Evolutionary conservation across 2,888 invertebrate genomes (phyloP).

Genomic region (Leptopilina myrica): DNA sequence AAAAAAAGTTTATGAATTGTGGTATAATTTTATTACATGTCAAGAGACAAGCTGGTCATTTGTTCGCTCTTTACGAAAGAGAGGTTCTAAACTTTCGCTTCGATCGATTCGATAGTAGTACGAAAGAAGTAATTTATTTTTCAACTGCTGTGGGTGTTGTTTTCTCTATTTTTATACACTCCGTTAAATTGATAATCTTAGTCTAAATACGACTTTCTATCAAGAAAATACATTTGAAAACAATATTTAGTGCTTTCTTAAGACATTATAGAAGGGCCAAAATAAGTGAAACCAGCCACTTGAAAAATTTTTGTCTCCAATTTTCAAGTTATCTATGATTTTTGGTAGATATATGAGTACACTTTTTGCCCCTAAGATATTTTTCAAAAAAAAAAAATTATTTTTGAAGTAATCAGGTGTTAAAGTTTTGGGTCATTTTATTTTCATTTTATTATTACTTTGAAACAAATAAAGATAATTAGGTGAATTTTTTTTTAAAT

Average conservation of each 20-base stretch:
- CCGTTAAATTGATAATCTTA: slow-evolving; percentile 3
- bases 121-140: slow-evolving; percentile 17
- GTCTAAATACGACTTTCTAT: slow-evolving; percentile 12
- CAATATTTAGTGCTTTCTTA: not conserved
- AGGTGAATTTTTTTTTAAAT: too few species aligned
- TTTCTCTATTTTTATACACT: slow-evolving; percentile 16
- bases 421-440: too few species aligned
- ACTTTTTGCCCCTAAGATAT: too few species aligned
- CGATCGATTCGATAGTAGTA: slow-evolving; percentile 6
- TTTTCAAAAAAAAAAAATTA: too few species aligned
- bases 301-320: too few species aligned
- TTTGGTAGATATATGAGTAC: too few species aligned
- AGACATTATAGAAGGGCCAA: too few species aligned
- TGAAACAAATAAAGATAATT: too few species aligned
- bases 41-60: slow-evolving; percentile 12
- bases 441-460: too few species aligned
- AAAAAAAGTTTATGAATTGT: not conserved
- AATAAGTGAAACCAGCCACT: too few species aligned
- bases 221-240: not conserved
- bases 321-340: too few species aligned
- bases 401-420: too few species aligned
- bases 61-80: slow-evolving; percentile 8
- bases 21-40: slow-evolving; percentile 2
- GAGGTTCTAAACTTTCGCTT: slow-evolving; percentile 7
- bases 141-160: slow-evolving; percentile 6